phyloP scores from a whole-genome alignment of 2,797 vertebrate genomes.

The Megalops cyprinoides region DNA sequence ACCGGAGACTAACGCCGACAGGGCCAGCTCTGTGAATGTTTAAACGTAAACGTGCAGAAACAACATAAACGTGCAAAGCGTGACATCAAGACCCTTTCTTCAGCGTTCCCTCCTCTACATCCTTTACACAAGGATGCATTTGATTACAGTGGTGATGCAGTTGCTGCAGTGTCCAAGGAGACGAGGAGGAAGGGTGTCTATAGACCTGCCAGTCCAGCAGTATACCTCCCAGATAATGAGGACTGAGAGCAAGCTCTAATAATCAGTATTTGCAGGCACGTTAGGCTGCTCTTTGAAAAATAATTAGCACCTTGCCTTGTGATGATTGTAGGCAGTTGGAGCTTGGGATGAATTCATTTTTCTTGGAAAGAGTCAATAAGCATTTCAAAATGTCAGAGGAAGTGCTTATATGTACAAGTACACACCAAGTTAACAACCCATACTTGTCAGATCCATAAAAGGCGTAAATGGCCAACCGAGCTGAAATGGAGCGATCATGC shows the following conservation, averaged over 20 bases:
- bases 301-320: neutral
- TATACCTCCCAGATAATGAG: neutral
- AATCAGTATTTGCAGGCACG: no score
- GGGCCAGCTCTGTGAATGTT: slow-evolving; percentile 74
- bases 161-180: neutral
- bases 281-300: neutral
- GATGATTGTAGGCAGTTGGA: neutral
- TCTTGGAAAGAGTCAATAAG: neutral
- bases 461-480: neutral
- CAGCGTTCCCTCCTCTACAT: neutral
- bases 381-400: neutral
- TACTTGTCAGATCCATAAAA: neutral
- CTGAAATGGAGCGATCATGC: neutral
- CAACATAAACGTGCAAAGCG: neutral
- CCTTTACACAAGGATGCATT: neutral
- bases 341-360: neutral
- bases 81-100: neutral
- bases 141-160: neutral
- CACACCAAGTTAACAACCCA: neutral
- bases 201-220: neutral
- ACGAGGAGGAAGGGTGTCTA: neutral
- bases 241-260: no score
- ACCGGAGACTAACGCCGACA: slow-evolving; percentile 72
- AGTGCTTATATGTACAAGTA: neutral
- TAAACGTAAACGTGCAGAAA: slow-evolving; percentile 77